Base-by-base conservation (phyloP, 2,797 vertebrate genomes). In the Anolis apletophallus region DNA sequence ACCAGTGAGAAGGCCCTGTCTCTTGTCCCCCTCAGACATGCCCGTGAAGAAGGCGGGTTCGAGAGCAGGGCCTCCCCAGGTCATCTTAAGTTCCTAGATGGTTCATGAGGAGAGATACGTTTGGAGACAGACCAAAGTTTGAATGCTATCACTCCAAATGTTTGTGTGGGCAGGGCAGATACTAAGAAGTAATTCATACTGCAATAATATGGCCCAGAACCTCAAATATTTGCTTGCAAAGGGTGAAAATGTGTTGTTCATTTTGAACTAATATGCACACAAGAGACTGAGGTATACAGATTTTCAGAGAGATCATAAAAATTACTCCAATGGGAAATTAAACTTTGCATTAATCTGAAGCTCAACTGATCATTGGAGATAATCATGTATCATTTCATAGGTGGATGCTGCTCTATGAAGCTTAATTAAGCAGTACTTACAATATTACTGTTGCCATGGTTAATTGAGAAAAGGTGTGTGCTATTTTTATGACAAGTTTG, bases 301-400 rank as follows among this genome's bases (percentile, higher is more conserved):
- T 61, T 83, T 87, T 79, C 74, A 61, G 40, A 40, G 32, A 61
- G 81, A 78, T 52, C 54, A 64, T 83, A 83, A 87, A 83, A 87
- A 87, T 79, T 59, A 72, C 11, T 54, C 86, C 32, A 32, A 26
- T 82, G 67, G 55, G 83, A 81, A 88, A 88, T 78, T 82, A 85
- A 85, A 55, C 32, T 78, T 78, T 77, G 80, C 83, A 64, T 85
- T 78, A n/a, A 72, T 78, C 64, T 78, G 67, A 85, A 82, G 26
- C 26, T 78, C 23, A 81, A 3, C 55, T 82, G 74, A 85, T 88
- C 46, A 55, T 54, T 82, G 80, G 52, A 81, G n/a, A 61, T 91
- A 89, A 90, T 89, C 84, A 80, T 72, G n/a, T 78, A 78, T 78
- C 86, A 34, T 86, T 90, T 88, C 85, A 74, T 78, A 86, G 40